Base-by-base conservation (phyloP, 2,113 vertebrate genomes). In the Lycaon pictus region DNA sequence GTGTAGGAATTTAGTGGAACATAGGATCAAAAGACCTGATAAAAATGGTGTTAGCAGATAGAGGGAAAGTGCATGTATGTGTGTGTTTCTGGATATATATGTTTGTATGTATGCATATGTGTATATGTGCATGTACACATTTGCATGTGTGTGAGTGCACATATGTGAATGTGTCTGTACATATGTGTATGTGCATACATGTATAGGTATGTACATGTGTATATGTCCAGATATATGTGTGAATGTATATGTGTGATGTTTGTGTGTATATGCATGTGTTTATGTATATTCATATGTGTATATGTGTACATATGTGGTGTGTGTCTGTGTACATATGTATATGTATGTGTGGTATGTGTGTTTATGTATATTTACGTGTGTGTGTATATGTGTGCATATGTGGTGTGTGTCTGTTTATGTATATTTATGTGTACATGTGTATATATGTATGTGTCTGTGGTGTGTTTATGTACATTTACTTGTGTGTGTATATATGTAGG, bases 341-440 rank as follows among this genome's bases (percentile, higher is more conserved):
- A 35, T 53, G 53, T 37, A 1, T 76, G 2, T 27, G 6, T 23
- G 2, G 53, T 37, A 1, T 76, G 1, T 27, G 6, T 32, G 2
- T 32, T 51, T 3, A n/a, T 23, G 5, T 23, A 23, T 37, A 2
- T 58, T 4, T 6, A 3, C 3, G 2, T 85, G 17, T 77, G 17
- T 77, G 3, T 16, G 8, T 13, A 7, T 9, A 15, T 9, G 2
- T 74, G 22, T 60, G 3, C 0, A 7, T 53, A 6, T 20, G 29
- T 80, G 13, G 29, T 37, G 11, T 48, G 2, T 37, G 25, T 74
- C 29, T 35, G n/a, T 87, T 22, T 56, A 32, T 69, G 65, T 37
- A 11, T 69, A 6, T n/a, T 23, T 15, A 32, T 67, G 29, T 56
- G 19, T 56, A 12, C 4, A 5, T 10, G 25, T 22, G 69, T 76